Percentiles rank a stretch among this genome's conserved stretches.
phyloP scores from a whole-genome alignment of 2,888 invertebrate species.

The Pheosia tremula region DNA sequence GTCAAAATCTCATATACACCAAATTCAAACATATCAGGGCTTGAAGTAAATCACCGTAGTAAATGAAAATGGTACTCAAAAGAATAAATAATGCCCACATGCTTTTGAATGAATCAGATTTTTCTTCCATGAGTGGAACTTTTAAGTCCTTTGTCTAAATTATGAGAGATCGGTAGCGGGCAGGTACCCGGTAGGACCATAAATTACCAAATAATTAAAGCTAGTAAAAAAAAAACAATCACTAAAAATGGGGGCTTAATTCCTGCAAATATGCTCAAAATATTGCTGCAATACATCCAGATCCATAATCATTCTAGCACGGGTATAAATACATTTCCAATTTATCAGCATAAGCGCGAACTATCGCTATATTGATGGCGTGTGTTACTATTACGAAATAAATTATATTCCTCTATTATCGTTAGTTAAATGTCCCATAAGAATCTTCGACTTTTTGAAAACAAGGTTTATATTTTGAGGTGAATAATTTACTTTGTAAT shows the following conservation, averaged over 20 bases:
- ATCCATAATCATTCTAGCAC: conserved; percentile 1
- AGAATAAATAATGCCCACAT: conserved; percentile 25
- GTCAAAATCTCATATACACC: no score
- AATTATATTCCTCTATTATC: neutral
- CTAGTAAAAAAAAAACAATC: neutral
- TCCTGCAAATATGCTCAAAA: conserved; percentile 15
- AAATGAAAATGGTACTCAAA: conserved; percentile 36
- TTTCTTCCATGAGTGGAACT: conserved; percentile 8
- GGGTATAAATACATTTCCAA: conserved; percentile 10
- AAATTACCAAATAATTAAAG: conserved; percentile 12
- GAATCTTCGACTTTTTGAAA: neutral
- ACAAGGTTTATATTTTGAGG: neutral
- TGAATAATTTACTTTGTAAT: neutral
- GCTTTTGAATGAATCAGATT: conserved; percentile 25
- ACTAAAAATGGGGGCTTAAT: neutral
- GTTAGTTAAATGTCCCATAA: no score
- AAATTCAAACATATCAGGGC: no score
- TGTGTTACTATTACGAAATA: conserved; percentile 8
- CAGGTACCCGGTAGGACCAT: neutral
- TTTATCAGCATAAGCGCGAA: conserved; percentile 15
- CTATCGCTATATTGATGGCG: conserved; percentile 15
- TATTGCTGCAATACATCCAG: conserved; percentile 8
- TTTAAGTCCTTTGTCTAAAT: neutral
- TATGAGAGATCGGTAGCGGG: neutral
- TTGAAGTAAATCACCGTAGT: conserved; percentile 7